These are phyloP conservation scores for Mesitornis unicolor DNA, from an alignment of 2,113 vertebrate genomes.

Conservation along the genomic window DNA sequence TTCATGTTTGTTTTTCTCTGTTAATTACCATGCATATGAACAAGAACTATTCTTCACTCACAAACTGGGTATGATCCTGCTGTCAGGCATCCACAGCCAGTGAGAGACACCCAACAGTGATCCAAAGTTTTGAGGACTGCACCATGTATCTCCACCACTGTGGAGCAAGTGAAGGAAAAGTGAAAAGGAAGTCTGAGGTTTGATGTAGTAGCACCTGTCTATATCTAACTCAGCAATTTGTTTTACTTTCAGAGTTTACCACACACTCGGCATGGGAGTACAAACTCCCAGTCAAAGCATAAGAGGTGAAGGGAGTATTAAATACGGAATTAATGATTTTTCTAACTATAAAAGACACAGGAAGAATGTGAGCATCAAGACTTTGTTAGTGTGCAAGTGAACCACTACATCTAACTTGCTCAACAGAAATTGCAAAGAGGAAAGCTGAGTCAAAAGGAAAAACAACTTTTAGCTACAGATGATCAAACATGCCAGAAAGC, in stretches of 20 bases:
- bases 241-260: neutral
- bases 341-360: neutral
- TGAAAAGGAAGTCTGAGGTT: neutral
- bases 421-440: neutral
- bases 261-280: neutral
- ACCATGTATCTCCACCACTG: neutral
- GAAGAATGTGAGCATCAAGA: neutral
- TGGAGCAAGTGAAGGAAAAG: neutral
- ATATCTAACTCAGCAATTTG: neutral
- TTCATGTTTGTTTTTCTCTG: neutral
- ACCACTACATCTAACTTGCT: neutral
- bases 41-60: neutral
- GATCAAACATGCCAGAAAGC: neutral
- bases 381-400: neutral
- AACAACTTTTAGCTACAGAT: neutral
- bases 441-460: neutral
- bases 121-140: neutral
- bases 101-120: neutral
- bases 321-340: neutral
- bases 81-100: neutral
- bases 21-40: neutral
- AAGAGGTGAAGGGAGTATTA: neutral
- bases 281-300: neutral
- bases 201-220: neutral
- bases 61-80: neutral